Base-by-base conservation (phyloP, 1,140 invertebrate genomes). In the Wasmannia auropunctata region DNA sequence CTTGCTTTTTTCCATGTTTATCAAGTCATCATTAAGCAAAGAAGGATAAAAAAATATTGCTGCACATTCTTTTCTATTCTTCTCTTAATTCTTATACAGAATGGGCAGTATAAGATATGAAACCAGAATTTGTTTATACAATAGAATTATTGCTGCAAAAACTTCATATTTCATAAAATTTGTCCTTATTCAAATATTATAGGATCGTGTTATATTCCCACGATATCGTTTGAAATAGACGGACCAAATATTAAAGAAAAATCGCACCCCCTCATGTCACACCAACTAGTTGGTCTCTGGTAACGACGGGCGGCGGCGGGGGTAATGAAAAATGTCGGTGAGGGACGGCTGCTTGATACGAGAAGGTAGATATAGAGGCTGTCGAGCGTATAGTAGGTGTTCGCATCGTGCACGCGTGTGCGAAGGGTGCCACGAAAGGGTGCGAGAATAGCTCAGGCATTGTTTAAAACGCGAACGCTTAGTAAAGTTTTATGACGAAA, bases 381-480 rank as follows among this genome's bases (percentile, higher is more conserved):
- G 56, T 49, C 40, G 63, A 46, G 51, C 74, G n/a, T n/a, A 19
- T 31, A 7, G 81, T 79, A 85, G 69, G 75, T 77, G 83, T 86
- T 86, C 67, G 62, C 69, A 76, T 86, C 22, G 62, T 65, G 85
- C 69, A 86, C 62, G 76, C 72, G 81, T 37, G 72, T 34, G 85
- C n/a, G 75, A 76, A 85, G 75, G 85, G 40, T 77, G 87, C 70
- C 65, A 75, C 75, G 81, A 54, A 86, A 81, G 87, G 79, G 91
- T 86, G 86, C 91, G 81, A 91, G 87, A 91, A 87, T 92, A 88
- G 88, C 90, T 81, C 46, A 75, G 90, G 86, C 85, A 92, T 91
- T 92, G 91, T 92, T 92, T 90, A 90, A 92, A 92, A 92, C 87
- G 88, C 86, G 91, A 91, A 92, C 91, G 91, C 90, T 92, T 92